These are phyloP conservation scores for Andrena cerasifolii DNA, from an alignment of 1,140 invertebrate species.

Conservation along the genomic window DNA sequence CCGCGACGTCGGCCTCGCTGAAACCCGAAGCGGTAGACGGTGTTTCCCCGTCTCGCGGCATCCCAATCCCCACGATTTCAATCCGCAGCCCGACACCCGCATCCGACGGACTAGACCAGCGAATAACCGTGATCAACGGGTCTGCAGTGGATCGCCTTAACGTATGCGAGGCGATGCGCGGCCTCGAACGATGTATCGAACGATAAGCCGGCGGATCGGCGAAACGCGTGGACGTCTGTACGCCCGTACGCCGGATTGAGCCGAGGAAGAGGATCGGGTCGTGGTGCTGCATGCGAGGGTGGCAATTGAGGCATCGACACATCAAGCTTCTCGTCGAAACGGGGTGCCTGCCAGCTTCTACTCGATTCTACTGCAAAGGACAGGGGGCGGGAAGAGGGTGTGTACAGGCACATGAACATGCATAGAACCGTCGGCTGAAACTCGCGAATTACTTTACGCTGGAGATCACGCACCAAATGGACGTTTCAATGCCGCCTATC, in stretches of 20 bases:
- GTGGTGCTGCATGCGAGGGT: conserved; percentile 23
- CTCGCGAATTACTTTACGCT: conserved; percentile 4
- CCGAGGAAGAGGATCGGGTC: background rate
- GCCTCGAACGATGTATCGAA: conserved; percentile 9
- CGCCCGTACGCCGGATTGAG: too few relatives aligned
- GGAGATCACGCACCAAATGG: background rate
- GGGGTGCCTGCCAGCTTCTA: background rate
- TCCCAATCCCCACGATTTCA: too few relatives aligned
- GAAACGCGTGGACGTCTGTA: conserved; percentile 12
- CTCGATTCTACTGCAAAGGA: background rate
- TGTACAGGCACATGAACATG: background rate
- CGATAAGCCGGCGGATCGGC: conserved; percentile 31
- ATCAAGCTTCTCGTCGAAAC: conserved; percentile 4
- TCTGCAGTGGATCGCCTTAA: conserved; percentile 28
- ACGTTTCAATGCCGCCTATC: background rate
- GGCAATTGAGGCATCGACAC: conserved; percentile 8
- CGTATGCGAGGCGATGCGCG: conserved; percentile 21
- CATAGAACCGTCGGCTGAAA: background rate
- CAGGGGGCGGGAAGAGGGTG: background rate
- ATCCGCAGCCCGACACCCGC: too few relatives aligned
- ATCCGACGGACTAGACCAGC: background rate
- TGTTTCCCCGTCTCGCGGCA: too few relatives aligned
- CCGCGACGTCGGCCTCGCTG: too few relatives aligned
- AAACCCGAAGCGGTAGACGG: too few relatives aligned
- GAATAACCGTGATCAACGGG: conserved; percentile 27